Base-by-base conservation (phyloP, 2,797 vertebrate species). In the Premnoplex brunnescens region DNA sequence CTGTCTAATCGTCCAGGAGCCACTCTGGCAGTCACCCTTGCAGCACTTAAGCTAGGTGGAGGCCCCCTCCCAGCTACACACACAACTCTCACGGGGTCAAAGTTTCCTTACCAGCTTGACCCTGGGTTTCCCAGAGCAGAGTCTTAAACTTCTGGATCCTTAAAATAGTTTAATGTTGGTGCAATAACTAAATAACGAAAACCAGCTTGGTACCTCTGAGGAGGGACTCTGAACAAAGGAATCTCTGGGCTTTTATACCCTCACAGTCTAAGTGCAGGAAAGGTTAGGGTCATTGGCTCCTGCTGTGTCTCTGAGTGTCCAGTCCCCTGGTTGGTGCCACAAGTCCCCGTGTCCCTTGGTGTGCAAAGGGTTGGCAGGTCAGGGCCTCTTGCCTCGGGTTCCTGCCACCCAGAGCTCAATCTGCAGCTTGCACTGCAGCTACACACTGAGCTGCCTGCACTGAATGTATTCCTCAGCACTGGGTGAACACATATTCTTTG, bases 61-160 rank as follows among this genome's bases (percentile, higher is more conserved):
- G 23, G 26, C 12, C 15, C 12, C 12, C 51, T 59, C 18, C 8
- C 62, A 76, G 22, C 54, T 44, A 37, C 54, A 36, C 0, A 0
- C 30, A 14, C 26, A 21, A 19, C 12, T 52, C n/a, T 37, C 27
- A 76, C 12, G 9, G 6, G 19, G 39, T 76, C 39, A 37, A 68
- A 13, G 19, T 60, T 39, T 59, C 28, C 24, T 44, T 67, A 52
- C n/a, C 46, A 59, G 27, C 23, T 67, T 20, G 12, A 7, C n/a
- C 49, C n/a, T 23, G 48, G 2, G 8, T 68, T 85, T 76, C 46
- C 28, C 18, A 8, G 9, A 37, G 22, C n/a, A 59, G 62, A 51
- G 28, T 37, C 19, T 44, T n/a, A 85, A 8, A 59, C 41, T 14
- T 59, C 46, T 44, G 18, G 19, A n/a, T 68, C 15, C 27, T 68